Evolutionary conservation across 2,113 vertebrate genomes (phyloP), one percentile per base, ranked within the genome.

Genomic region (Aepyceros melampus): DNA sequence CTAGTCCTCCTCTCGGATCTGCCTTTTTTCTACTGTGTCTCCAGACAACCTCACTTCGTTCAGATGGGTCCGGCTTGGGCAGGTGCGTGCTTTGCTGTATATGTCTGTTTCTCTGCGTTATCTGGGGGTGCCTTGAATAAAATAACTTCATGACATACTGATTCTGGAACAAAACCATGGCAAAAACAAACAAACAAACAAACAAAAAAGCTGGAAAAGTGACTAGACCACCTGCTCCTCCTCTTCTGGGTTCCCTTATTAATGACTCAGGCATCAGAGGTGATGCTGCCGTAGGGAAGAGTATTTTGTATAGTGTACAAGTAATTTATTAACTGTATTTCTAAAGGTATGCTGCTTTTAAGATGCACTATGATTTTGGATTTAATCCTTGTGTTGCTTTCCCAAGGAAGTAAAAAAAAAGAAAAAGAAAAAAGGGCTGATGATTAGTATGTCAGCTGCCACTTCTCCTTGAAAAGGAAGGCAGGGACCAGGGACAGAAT

Each of bases 81-180:
- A 98, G 98, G 98, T 98, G 98, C 98, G 93, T 98, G 98, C 97
- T 98, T 98, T 98, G 97, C 90, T 98, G 71, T 97, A 94, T 98
- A 97, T 99, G 97, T 98, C 98, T 98, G 98, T 99, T 99, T 98
- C 98, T 99, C 98, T 99, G 99, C 98, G 97, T 99, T 99, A 99
- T 99, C 99, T 99, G 99, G 99, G 99, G 99, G 99, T 99, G 99
- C 99, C 99, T 99, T 99, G 99, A 98, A 98, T 97, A 98, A 97
- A 98, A 98, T 96, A 98, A 98, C 98, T 98, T 98, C 95, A 64
- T 98, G 98, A 96, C 97, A 98, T 98, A 98, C 99, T 99, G 99
- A 99, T 99, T 99, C 99, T 99, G 99, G 99, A 99, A 99, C 99
- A 99, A 99, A 99, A 89, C 98, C 87, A 67, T 98, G 98, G 95